phyloP scores from a whole-genome alignment of 1,140 invertebrate species.

The Lepidotrigona ventralis region DNA sequence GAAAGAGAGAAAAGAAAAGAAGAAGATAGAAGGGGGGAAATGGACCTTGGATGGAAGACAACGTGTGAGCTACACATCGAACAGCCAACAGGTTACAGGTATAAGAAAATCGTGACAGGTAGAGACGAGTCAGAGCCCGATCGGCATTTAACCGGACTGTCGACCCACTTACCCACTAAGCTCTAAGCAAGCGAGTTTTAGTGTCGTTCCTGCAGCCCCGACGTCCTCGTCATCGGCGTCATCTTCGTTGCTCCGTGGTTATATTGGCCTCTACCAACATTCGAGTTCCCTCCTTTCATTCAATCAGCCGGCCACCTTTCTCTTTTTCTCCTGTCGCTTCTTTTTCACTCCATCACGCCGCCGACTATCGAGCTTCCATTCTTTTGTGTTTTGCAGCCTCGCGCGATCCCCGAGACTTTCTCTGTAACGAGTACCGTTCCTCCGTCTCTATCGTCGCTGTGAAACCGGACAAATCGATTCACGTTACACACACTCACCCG shows the following conservation, averaged over 20 bases:
- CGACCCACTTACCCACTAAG: conserved; percentile 79
- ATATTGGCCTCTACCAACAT: conserved; percentile 31
- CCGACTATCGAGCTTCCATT: conserved; percentile 12
- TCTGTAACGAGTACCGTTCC: conserved; percentile 78
- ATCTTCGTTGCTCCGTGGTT: conserved; percentile 28
- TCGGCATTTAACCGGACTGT: conserved; percentile 73
- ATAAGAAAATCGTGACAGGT: background rate
- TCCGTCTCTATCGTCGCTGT: background rate
- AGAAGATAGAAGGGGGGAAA: no score
- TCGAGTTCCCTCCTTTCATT: conserved; percentile 45
- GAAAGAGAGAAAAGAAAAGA: no score
- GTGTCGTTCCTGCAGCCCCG: conserved; percentile 44
- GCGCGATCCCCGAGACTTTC: conserved; percentile 69
- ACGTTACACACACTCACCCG: no score
- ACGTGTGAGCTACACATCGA: conserved; percentile 2
- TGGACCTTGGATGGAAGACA: conserved; percentile 4
- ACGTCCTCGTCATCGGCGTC: conserved; percentile 34
- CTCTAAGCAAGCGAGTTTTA: conserved; percentile 49
- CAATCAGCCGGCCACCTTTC: conserved; percentile 10
- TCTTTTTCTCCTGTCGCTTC: background rate
- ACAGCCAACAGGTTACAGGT: background rate
- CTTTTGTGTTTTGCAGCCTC: conserved; percentile 36
- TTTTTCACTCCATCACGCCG: background rate
- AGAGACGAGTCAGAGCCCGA: conserved; percentile 27
- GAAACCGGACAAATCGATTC: background rate